phyloP scores from a whole-genome alignment of 2,113 vertebrate genomes.

The Eonycteris spelaea region DNA sequence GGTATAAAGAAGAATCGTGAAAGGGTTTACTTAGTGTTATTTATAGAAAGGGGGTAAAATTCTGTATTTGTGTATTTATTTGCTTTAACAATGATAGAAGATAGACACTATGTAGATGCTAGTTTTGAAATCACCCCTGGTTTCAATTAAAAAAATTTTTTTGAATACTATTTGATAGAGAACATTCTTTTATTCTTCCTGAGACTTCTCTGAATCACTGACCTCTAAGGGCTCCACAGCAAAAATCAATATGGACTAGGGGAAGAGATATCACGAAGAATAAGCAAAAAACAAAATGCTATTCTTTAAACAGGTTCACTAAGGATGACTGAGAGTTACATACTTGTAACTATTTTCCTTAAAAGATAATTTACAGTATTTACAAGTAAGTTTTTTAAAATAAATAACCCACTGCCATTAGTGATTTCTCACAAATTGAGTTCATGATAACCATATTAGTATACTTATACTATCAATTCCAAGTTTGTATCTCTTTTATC shows the following conservation, averaged over 20 bases:
- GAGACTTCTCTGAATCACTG: constrained; percentile 30
- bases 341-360: background rate
- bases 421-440: background rate
- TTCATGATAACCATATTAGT: background rate
- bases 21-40: background rate
- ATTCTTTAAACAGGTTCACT: background rate
- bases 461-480: background rate
- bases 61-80: constrained; percentile 19
- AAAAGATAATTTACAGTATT: background rate
- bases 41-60: background rate
- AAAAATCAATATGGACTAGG: background rate
- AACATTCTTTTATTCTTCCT: constrained; percentile 13
- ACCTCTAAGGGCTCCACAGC: background rate
- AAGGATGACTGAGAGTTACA: background rate
- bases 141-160: background rate
- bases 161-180: background rate
- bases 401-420: background rate
- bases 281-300: constrained; percentile 16
- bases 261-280: background rate
- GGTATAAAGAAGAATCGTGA: background rate
- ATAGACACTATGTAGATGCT: background rate
- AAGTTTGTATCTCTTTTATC: background rate
- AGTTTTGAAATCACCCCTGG: background rate
- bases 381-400: background rate
- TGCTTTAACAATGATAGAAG: background rate